Evolutionary conservation across 2,888 invertebrate genomes (phyloP).

Genomic region (Ophioninae sp.): DNA sequence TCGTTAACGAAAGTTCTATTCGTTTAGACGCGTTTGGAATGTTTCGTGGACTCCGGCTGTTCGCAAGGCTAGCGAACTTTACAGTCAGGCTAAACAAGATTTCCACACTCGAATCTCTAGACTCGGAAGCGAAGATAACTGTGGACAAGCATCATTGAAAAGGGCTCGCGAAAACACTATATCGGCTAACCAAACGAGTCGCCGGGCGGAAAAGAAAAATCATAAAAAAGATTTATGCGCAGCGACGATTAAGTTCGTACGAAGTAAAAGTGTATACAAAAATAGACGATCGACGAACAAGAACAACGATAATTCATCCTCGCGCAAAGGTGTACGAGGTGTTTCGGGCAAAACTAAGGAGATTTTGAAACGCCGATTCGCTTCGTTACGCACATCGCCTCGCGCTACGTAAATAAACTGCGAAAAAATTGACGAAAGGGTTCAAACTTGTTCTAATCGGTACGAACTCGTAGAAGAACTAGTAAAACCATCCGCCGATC

Average conservation of each 20-base stretch:
- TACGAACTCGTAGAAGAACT: background rate
- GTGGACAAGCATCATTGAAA: slow-evolving; percentile 29
- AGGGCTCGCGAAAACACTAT: slow-evolving; percentile 15
- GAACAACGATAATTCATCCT: slow-evolving; percentile 23
- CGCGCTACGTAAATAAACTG: no score
- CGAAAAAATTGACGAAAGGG: no score
- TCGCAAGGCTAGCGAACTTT: no score
- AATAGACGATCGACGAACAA: slow-evolving; percentile 56
- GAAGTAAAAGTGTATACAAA: slow-evolving; percentile 58
- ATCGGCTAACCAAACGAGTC: background rate
- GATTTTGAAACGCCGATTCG: background rate
- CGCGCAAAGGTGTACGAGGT: background rate
- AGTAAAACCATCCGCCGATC: background rate
- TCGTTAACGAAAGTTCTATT: background rate
- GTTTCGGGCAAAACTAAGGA: slow-evolving; percentile 8
- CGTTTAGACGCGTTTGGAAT: slow-evolving; percentile 47
- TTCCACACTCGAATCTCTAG: no score
- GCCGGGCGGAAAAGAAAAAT: slow-evolving; percentile 17
- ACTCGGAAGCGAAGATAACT: background rate
- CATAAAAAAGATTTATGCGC: slow-evolving; percentile 39
- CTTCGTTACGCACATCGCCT: background rate
- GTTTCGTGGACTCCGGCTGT: slow-evolving; percentile 17
- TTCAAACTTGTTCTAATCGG: background rate
- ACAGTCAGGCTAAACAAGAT: background rate
- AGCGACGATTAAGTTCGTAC: slow-evolving; percentile 24